Evolutionary conservation across 2,113 vertebrate genomes (phyloP), one percentile per base, ranked within the genome.

Genomic region (Tragelaphus scriptus): DNA sequence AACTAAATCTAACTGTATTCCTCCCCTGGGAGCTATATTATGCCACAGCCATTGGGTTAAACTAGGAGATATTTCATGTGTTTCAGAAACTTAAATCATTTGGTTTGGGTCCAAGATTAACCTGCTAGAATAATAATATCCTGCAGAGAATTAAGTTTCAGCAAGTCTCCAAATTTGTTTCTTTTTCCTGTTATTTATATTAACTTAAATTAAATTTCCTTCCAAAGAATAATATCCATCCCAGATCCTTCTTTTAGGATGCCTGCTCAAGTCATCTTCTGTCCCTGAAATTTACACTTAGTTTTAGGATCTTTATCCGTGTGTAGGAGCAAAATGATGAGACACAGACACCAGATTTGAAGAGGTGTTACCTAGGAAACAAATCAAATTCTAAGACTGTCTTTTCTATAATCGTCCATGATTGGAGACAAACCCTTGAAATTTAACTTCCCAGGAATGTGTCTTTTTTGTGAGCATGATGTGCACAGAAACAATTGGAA

Each of bases 361-460:
- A 91, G 97, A 58, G 94, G 87, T 93, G 96, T 98, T 98, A 97
- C 97, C 96, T 96, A 98, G 98, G 96, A 97, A 97, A 98, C 97
- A 97, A 97, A 98, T 97, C 87, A 93, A 94, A 97, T 96, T 96
- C 94, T 93, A 93, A 97, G 93, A 59, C 87, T 88, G 82, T 94
- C 75, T 96, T 95, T 97, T 98, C 95, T 97, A 71, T 97, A 93
- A 92, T 97, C 40, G 81, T 91, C 88, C 94, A 82, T 58, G 30
- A 96, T 88, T 97, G 92, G 85, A 95, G 80, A 96, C 79, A 59
- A 97, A 88, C 58, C 63, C 79, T 95, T 96, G 92, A 96, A 97
- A 96, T 97, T 97, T 95, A 95, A 97, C 94, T 96, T 97, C 95
- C 92, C 30, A 95, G 30, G 85, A 98, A 96, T 82, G 75, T 2